These are phyloP conservation scores for Glossophaga mutica DNA, from an alignment of 2,797 vertebrate genomes.

Conservation along the genomic window DNA sequence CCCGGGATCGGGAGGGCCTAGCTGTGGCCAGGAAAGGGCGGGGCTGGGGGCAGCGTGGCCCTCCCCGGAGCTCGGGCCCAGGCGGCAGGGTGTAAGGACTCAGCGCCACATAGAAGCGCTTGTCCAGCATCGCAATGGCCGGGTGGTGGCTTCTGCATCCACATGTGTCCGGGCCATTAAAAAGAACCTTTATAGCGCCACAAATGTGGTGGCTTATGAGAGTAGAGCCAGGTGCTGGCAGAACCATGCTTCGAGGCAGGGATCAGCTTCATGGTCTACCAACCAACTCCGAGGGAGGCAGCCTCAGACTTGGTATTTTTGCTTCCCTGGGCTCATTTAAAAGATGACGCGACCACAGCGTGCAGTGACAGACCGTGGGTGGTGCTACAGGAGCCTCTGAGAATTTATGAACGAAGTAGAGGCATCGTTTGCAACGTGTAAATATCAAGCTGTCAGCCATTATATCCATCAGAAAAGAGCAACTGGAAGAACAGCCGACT, in stretches of 20 bases:
- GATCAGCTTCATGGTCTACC: constrained; percentile 90
- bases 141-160: constrained; percentile 90
- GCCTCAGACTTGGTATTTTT: constrained; percentile 78
- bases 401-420: constrained; percentile 82
- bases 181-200: constrained; percentile 87
- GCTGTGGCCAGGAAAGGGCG: constrained; percentile 92
- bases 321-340: background rate
- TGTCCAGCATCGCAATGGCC: constrained; percentile 84
- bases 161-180: constrained; percentile 95
- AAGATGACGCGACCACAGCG: constrained; percentile 89
- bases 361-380: constrained; percentile 92
- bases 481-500: background rate
- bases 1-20: constrained; percentile 92
- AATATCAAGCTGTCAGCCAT: background rate
- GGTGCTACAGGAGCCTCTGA: constrained; percentile 86
- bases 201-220: constrained; percentile 86
- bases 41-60: constrained; percentile 94
- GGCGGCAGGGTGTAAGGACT: constrained; percentile 86
- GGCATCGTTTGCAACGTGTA: background rate
- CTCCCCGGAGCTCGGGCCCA: constrained; percentile 90
- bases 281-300: constrained; percentile 87
- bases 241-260: constrained; percentile 91
- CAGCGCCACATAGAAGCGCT: constrained; percentile 88
- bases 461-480: background rate
- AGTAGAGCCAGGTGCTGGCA: constrained; percentile 90